Percentiles rank a stretch among this genome's conserved stretches.
Conservation (phyloP, 2,113 vertebrate genomes). For the Phycodurus eques region DNA sequence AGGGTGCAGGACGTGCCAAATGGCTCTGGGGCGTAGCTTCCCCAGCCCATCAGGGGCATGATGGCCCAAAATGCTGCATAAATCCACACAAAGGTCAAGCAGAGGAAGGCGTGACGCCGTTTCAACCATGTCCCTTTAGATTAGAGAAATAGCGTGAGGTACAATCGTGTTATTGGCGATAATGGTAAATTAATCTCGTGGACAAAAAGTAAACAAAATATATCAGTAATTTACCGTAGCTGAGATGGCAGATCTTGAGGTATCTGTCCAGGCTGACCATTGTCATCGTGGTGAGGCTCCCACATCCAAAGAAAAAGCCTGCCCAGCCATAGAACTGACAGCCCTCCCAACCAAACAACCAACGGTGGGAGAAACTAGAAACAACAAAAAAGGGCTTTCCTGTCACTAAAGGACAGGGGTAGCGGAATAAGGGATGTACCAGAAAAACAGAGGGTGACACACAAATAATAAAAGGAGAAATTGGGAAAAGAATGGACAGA, state of each 20-base stretch:
- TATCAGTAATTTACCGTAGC: slow-evolving; percentile 78
- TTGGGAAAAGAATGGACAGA: neutral
- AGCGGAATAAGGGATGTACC: neutral
- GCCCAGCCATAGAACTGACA: slow-evolving; percentile 92
- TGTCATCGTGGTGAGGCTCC: slow-evolving; percentile 93
- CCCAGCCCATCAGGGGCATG: slow-evolving; percentile 89
- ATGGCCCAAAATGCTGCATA: slow-evolving; percentile 92
- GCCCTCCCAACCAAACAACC: slow-evolving; percentile 91
- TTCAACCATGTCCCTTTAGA: slow-evolving; percentile 88
- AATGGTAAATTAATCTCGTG: neutral
- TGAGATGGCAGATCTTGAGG: slow-evolving; percentile 90
- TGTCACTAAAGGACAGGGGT: slow-evolving; percentile 71
- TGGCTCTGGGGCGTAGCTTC: slow-evolving; percentile 88
- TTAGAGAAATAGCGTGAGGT: too few species aligned
- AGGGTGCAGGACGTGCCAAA: slow-evolving; percentile 95
- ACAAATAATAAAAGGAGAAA: neutral
- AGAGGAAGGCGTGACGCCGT: slow-evolving; percentile 84
- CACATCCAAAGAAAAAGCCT: slow-evolving; percentile 94
- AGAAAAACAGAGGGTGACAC: neutral
- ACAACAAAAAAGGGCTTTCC: slow-evolving; percentile 91
- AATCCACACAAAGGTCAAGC: slow-evolving; percentile 81
- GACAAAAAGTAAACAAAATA: neutral
- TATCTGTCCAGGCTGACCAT: slow-evolving; percentile 92
- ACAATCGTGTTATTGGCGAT: neutral
- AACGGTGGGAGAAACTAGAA: slow-evolving; percentile 89